phyloP scores from a whole-genome alignment of 2,113 vertebrate genomes.

The Ictidomys tridecemlineatus region DNA sequence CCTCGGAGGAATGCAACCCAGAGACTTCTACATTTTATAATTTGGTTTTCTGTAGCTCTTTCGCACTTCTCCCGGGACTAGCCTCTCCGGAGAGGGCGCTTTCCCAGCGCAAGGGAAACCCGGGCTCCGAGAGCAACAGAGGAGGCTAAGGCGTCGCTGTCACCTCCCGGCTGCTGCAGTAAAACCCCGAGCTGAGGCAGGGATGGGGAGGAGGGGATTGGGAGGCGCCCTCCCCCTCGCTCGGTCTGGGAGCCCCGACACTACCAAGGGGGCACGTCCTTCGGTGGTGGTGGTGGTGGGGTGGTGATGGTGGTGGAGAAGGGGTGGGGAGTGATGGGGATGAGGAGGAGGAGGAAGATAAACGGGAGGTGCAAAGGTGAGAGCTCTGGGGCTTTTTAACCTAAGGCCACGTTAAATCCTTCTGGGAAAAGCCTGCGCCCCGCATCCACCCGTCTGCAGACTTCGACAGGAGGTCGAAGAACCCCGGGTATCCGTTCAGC shows the following conservation, averaged over 20 bases:
- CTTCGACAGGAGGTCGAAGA: neutral
- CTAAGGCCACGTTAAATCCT: neutral
- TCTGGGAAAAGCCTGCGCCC: neutral
- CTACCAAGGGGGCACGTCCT: conserved; percentile 28
- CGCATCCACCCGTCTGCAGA: neutral
- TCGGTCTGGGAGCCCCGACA: neutral
- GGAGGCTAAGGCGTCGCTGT: conserved; percentile 61
- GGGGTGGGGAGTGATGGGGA: neutral
- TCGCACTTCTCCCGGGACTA: neutral
- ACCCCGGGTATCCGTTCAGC: neutral
- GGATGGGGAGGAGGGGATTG: conserved; percentile 24
- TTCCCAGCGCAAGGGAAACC: neutral
- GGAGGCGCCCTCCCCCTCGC: conserved; percentile 28
- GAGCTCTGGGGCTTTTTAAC: neutral
- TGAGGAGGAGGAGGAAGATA: neutral
- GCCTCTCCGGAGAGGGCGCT: conserved; percentile 13
- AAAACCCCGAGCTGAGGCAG: conserved; percentile 39
- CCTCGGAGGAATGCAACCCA: conserved; percentile 50
- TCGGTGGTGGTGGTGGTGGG: neutral
- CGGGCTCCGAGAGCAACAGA: neutral
- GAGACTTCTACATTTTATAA: conserved; percentile 47
- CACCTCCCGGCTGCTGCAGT: conserved; percentile 76
- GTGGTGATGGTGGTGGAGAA: neutral
- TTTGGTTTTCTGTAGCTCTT: neutral
- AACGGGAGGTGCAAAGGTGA: neutral